Evolutionary conservation across 2,888 invertebrate genomes (phyloP), one percentile per base, ranked within the genome.

Genomic region (Osmoderma eremita): DNA sequence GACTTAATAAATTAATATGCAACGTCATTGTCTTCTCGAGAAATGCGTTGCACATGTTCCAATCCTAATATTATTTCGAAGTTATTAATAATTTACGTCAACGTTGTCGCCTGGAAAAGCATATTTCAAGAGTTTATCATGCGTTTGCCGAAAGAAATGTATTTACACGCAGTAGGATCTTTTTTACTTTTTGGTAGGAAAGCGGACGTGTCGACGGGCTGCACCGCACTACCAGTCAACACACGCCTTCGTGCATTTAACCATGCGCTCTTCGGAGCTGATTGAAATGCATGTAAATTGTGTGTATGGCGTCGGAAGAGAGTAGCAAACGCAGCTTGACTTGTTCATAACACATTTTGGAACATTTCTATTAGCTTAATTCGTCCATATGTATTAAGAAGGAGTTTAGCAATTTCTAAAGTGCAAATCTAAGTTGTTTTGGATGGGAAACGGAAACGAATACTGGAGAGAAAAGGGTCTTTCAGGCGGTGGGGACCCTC

Each of bases 201-300:
- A 6, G 12, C 38, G 36, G 8, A 48, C 18, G 13, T 45, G 58
- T 61, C 45, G 58, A 61, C 58, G 58, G 30, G 42, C 10, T 30
- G 45, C 58, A 30, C 45, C 30, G 58, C 30, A 45, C 30, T 30
- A 36, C 58, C 30, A 61, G 45, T 61, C 58, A 61, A 61, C 58
- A 61, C 30, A 61, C 45, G 17, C 18, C 24, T 30, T 45, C 18
- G 58, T 48, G 58, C 45, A 36, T 36, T 30, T 22, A 61, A 48
- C n/a, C 45, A 61, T 45, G 45, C 58, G 24, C 42, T 45, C 30
- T 45, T 45, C 17, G 45, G 30, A 17, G 45, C 48, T 61, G 58
- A 61, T 61, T 61, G 58, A 61, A 61, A 61, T 45, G 42, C 17
- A n/a, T 8, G 30, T n/a, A n/a, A n/a, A n/a, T n/a, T n/a, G n/a